Evolutionary conservation across 2,888 invertebrate species (phyloP).

Genomic region (Bembecia ichneumoniformis): DNA sequence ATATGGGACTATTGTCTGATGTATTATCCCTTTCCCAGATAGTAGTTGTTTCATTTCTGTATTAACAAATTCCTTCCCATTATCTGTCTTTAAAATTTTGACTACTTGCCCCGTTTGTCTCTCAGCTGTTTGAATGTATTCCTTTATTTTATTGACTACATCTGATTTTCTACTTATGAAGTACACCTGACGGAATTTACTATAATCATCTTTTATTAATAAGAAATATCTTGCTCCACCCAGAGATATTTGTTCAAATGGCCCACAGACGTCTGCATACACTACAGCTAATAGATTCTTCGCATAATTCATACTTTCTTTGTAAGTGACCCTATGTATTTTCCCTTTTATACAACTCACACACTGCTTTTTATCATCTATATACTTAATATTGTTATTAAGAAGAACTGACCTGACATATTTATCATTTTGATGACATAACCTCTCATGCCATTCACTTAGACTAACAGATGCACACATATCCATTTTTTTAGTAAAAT

Average conservation of each 20-base stretch:
- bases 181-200: conserved; percentile 8
- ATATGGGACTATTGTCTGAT: conserved; percentile 18
- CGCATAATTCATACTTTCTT: background rate
- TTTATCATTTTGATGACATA: background rate
- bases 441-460: conserved; percentile 9
- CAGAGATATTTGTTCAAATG: background rate
- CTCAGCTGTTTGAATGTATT: conserved; percentile 16
- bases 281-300: background rate
- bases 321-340: background rate
- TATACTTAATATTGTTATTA: too few species aligned
- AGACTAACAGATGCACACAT: too few species aligned
- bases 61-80: conserved; percentile 16
- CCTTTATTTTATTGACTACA: conserved; percentile 6
- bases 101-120: conserved; percentile 12
- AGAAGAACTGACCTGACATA: background rate
- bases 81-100: conserved; percentile 14
- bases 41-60: conserved; percentile 8
- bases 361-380: background rate
- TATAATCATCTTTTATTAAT: conserved; percentile 7
- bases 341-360: background rate
- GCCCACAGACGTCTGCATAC: background rate
- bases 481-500: too few species aligned
- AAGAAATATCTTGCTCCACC: background rate
- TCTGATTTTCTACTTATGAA: conserved; percentile 11
- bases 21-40: conserved; percentile 12